Base-by-base conservation (phyloP, 1,140 invertebrate genomes). In the Melitaea cinxia region DNA sequence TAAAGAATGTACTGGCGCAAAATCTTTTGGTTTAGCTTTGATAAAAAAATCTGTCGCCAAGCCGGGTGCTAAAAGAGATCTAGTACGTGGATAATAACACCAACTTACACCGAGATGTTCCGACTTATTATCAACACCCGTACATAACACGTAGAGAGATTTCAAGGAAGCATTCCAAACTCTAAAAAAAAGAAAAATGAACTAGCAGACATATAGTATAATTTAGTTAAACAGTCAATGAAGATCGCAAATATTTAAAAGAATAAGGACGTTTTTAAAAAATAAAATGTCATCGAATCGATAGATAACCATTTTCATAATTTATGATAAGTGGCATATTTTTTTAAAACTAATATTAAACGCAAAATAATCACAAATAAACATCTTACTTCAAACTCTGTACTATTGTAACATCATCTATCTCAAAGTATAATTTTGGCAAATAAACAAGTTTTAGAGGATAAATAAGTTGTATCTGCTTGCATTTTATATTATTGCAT, bases 111-210 rank as follows among this genome's bases (percentile, higher is more conserved):
- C 80, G 0, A 80, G 54, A 10, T 75, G 65, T 12, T 73, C 73
- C 5, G 49, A 70, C 0, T 83, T 80, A 19, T 81, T 63, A 83
- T 79, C 86, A 4, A 89, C 50, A 1, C 80, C 80, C 35, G 79
- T 81, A 42, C 73, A 80, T 14, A 70, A 58, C 9, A 87, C 28
- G 35, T 80, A 85, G n/a, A 85, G 72, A 0, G 73, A 66, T 4
- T 73, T 75, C 0, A 64, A 19, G 23, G 74, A 68, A 2, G 59
- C 63, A 53, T 87, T 88, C 66, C 67, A 73, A 19, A 87, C 57
- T 39, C 83, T 88, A 59, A 54, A 72, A 74, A 26, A 24, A 62
- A 10, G 6, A 17, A n/a, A n/a, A 24, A 35, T 35, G 14, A 26
- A 24, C 23, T 39, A 1, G 33, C n/a, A n/a, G n/a, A n/a, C n/a